Conservation (phyloP, 1,140 invertebrate species). For the Eriocheir sinensis region DNA sequence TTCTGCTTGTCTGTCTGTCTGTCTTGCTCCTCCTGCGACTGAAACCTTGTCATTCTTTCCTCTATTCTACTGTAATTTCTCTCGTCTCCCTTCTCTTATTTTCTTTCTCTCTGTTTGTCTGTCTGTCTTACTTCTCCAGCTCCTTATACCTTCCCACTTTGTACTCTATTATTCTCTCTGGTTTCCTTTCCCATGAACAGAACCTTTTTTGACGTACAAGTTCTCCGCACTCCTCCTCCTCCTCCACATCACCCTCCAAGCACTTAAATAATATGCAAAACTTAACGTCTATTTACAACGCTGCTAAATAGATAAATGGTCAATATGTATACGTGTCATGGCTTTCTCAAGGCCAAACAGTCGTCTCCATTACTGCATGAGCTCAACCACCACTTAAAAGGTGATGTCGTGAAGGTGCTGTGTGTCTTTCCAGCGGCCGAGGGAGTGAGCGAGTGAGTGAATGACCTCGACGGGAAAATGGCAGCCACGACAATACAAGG, state of each 20-base stretch:
- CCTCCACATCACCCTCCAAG: too few species aligned
- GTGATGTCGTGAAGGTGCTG: neutral
- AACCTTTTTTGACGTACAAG: too few species aligned
- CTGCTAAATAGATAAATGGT: too few species aligned
- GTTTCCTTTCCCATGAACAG: too few species aligned
- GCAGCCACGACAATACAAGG: neutral
- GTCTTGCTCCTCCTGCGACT: neutral
- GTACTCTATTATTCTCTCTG: neutral
- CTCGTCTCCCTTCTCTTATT: neutral
- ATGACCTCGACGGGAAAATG: neutral
- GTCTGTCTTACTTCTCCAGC: neutral
- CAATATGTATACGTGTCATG: too few species aligned
- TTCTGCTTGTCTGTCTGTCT: neutral
- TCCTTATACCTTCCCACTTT: neutral
- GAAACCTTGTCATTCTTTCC: neutral
- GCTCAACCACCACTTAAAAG: too few species aligned
- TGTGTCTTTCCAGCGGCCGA: neutral
- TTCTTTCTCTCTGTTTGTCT: slow-evolving; percentile 34
- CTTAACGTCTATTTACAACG: too few species aligned
- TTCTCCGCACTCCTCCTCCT: too few species aligned
- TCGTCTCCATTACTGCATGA: too few species aligned
- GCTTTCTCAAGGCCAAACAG: too few species aligned
- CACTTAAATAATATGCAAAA: too few species aligned
- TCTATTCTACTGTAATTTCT: neutral
- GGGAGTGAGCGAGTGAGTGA: too few species aligned